These are phyloP conservation scores for Drosophila helvetica DNA, from an alignment of 2,888 invertebrate genomes.

Conservation along the genomic window DNA sequence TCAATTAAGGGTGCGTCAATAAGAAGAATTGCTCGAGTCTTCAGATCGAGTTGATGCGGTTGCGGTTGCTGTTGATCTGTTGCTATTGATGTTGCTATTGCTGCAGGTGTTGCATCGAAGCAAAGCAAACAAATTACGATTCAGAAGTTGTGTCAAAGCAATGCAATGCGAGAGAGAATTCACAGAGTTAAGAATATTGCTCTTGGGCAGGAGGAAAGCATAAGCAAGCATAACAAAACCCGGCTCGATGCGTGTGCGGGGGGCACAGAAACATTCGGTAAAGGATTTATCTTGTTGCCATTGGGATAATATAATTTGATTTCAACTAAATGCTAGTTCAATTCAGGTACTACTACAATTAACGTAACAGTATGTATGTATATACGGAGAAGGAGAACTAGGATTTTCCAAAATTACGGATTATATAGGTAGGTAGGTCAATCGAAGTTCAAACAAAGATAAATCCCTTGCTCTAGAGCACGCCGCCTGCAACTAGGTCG, in stretches of 20 bases:
- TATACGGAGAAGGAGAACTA: conserved; percentile 4
- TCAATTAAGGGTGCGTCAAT: conserved; percentile 27
- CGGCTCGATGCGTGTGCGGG: conserved; percentile 18
- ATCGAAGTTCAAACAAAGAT: conserved; percentile 54
- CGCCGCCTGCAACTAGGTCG: conserved; percentile 60
- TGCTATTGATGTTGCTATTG: conserved; percentile 41
- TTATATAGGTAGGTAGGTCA: conserved; percentile 8
- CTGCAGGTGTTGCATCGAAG: conserved; percentile 60
- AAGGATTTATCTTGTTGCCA: conserved; percentile 71
- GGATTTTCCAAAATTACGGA: conserved; percentile 8
- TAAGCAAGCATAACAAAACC: conserved; percentile 46
- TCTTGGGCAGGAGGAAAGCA: conserved; percentile 36
- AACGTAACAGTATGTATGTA: not conserved
- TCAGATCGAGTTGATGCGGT: conserved; percentile 41
- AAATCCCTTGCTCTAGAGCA: conserved; percentile 70
- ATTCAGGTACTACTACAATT: conserved; percentile 49
- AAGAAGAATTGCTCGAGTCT: conserved; percentile 39
- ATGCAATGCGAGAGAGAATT: conserved; percentile 54
- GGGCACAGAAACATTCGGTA: conserved; percentile 32
- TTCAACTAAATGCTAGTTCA: conserved; percentile 15
- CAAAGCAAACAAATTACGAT: conserved; percentile 53
- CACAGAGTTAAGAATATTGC: conserved; percentile 18
- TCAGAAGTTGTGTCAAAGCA: conserved; percentile 41
- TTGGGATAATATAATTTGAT: conserved; percentile 7
- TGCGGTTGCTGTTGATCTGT: conserved; percentile 9